Base-by-base conservation (phyloP, 2,888 invertebrate species). In the Hipparchia semele region DNA sequence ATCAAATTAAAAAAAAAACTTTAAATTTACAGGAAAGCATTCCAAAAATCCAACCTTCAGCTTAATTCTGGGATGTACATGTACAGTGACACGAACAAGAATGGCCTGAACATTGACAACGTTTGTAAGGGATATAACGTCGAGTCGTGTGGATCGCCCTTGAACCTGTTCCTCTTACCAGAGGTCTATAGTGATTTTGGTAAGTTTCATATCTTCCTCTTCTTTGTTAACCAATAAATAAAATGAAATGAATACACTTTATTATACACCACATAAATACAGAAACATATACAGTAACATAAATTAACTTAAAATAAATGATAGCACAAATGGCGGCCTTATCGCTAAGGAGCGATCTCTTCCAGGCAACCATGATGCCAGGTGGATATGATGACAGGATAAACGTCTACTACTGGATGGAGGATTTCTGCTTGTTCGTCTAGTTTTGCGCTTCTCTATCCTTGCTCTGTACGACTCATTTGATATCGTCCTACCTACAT, bases 161-260 rank as follows among this genome's bases (percentile, higher is more conserved):
- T 96, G 70, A 97, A 97, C 87, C 85, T 97, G 75, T 96, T 96
- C 85, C 87, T 97, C 8, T 88, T 97, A 80, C 96, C 97, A 6
- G 95, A 95, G 79, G 94, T 96, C 69, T 89, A 91, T 78, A 89
- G 88, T 66, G 94, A 94, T 78, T 87, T 84, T 80, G 92, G 94
- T 94, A 77, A 85, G 87, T 77, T 2, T 66, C 45, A 23, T 73
- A 61, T 49, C 49, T 49, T 49, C 49, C 8, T 49, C 49, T 0
- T 49, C 49, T 49, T 49, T 8, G 49, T 46, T 6, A 46, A 46
- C 45, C 45, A 6, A 46, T 46, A 46, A n/a, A n/a, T n/a, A n/a
- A n/a, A n/a, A n/a, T n/a, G n/a, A n/a, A n/a, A n/a, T n/a, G n/a
- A n/a, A n/a, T n/a, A n/a, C n/a, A n/a, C n/a, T n/a, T n/a, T n/a